These are phyloP conservation scores for Poecile atricapillus DNA, from an alignment of 2,113 vertebrate genomes.

Conservation along the genomic window DNA sequence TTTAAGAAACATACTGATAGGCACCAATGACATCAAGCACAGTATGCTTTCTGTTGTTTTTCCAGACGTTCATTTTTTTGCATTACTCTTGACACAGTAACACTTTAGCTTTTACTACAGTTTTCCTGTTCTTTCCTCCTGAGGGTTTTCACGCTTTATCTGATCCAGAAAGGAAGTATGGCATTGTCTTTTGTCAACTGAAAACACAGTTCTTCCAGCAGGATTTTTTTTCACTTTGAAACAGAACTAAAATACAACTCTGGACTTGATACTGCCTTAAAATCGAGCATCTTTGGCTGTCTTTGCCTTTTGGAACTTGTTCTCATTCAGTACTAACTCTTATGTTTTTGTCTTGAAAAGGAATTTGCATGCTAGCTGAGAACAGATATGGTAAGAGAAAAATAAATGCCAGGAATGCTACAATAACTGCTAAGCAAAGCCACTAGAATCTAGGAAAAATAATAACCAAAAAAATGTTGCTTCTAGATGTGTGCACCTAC, in stretches of 20 bases:
- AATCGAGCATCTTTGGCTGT: neutral
- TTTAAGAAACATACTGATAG: neutral
- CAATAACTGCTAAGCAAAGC: neutral
- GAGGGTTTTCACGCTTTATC: neutral
- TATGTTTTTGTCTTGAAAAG: neutral
- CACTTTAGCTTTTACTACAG: neutral
- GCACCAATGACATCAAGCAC: neutral
- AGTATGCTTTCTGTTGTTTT: neutral
- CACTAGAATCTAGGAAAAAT: neutral
- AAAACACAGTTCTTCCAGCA: neutral
- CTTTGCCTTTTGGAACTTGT: neutral
- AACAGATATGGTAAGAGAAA: neutral
- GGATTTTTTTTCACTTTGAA: neutral
- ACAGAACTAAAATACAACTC: neutral
- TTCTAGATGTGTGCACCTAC: neutral
- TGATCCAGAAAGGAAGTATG: neutral
- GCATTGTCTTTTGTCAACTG: neutral
- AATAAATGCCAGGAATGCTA: neutral
- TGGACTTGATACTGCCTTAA: neutral
- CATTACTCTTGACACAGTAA: neutral
- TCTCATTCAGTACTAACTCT: neutral
- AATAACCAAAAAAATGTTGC: neutral
- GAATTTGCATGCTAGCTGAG: neutral
- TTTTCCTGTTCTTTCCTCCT: neutral
- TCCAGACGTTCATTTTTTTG: neutral